Evolutionary conservation across 2,797 vertebrate species (phyloP).

Genomic region (Sarcoramphus papa): DNA sequence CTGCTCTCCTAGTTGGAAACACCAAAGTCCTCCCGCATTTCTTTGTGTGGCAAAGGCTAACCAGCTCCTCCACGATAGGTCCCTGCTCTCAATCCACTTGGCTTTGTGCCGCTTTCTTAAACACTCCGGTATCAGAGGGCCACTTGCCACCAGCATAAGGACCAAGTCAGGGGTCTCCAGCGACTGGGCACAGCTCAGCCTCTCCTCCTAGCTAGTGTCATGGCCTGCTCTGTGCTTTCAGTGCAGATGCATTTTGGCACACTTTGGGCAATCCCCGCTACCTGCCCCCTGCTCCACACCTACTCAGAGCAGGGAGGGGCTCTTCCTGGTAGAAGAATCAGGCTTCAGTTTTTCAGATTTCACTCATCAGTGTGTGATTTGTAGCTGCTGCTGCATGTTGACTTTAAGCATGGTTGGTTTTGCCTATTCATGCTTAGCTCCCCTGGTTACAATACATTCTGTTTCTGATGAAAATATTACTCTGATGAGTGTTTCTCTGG

Average conservation of each 20-base stretch:
- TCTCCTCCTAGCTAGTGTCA: background rate
- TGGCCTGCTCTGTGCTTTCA: background rate
- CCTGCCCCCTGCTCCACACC: background rate
- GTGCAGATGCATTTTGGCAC: background rate
- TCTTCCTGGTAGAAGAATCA: background rate
- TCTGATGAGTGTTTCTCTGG: background rate
- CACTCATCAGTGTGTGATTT: background rate
- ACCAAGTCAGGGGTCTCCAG: background rate
- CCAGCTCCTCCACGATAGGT: background rate
- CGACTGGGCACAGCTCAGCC: background rate
- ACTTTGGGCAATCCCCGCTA: background rate
- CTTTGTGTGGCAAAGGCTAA: background rate
- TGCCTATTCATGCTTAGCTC: conserved; percentile 39
- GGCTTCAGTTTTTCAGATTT: background rate
- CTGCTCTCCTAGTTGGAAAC: background rate
- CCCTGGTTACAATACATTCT: conserved; percentile 6
- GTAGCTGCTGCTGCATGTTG: background rate
- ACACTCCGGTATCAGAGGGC: background rate
- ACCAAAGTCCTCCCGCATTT: background rate
- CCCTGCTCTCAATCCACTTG: background rate
- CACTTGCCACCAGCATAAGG: background rate
- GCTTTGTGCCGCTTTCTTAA: background rate
- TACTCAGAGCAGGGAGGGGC: background rate
- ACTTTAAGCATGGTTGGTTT: background rate
- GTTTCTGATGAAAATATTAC: conserved; percentile 32